Conservation (phyloP, 2,888 invertebrate species). For the Cenopis cana region DNA sequence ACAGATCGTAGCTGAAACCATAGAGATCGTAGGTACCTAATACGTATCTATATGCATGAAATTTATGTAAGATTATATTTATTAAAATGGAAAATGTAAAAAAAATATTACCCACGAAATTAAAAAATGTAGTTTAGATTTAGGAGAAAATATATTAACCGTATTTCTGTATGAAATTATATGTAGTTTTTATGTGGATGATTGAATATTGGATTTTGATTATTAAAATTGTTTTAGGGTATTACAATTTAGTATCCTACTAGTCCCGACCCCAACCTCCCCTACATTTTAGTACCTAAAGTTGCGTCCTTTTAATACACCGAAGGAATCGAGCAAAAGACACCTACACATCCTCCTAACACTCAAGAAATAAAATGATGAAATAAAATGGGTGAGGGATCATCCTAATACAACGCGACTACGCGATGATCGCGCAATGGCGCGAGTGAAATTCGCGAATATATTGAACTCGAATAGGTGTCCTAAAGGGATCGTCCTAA, state of each 20-base stretch:
- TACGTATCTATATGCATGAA: constrained; percentile 66
- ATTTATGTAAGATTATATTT: constrained; percentile 78
- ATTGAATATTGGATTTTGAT: constrained; percentile 82
- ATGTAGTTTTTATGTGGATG: constrained; percentile 85
- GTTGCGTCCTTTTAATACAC: no score
- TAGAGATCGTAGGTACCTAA: constrained; percentile 62
- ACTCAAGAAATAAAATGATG: no score
- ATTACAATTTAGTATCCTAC: constrained; percentile 54
- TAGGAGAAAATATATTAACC: constrained; percentile 84
- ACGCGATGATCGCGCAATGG: no score
- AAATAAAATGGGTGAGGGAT: no score
- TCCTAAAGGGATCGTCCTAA: no score
- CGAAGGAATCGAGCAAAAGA: no score
- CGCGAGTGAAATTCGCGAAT: no score
- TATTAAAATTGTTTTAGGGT: constrained; percentile 79
- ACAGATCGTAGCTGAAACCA: constrained; percentile 68
- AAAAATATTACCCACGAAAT: constrained; percentile 75
- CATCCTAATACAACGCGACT: no score
- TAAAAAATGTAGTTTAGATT: constrained; percentile 78
- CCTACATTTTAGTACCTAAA: neutral
- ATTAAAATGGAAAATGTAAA: constrained; percentile 81
- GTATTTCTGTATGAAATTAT: constrained; percentile 86
- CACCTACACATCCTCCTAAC: no score
- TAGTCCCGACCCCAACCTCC: constrained; percentile 15
- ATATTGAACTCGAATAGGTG: no score